These are phyloP conservation scores for Brenthis ino DNA, from an alignment of 2,888 invertebrate species.

Conservation along the genomic window DNA sequence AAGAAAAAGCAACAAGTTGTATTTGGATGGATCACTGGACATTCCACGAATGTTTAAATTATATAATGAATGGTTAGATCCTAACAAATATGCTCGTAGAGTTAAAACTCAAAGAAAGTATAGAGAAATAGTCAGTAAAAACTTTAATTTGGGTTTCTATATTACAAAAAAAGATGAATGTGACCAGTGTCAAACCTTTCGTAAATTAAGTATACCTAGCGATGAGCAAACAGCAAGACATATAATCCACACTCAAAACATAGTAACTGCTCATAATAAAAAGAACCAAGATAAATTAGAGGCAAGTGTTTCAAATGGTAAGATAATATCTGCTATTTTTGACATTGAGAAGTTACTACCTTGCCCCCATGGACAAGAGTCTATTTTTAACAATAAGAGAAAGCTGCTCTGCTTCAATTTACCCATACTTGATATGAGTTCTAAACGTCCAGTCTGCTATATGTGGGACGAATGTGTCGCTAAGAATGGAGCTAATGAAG, in stretches of 20 bases:
- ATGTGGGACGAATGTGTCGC: slow-evolving; percentile 17
- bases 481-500: slow-evolving; percentile 9
- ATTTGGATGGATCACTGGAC: slow-evolving; percentile 14
- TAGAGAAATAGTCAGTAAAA: slow-evolving; percentile 2
- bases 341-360: slow-evolving; percentile 16
- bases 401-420: slow-evolving; percentile 14
- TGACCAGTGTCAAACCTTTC: slow-evolving; percentile 12
- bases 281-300: slow-evolving; percentile 17
- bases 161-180: slow-evolving; percentile 2
- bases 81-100: slow-evolving; percentile 14
- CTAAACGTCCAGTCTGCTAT: slow-evolving; percentile 9
- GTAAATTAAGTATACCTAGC: slow-evolving; percentile 7
- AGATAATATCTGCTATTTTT: slow-evolving; percentile 12
- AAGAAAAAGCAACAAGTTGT: slow-evolving; percentile 2
- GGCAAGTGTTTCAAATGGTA: slow-evolving; percentile 12
- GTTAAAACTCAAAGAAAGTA: slow-evolving; percentile 9
- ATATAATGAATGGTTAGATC: slow-evolving; percentile 15
- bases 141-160: slow-evolving; percentile 16
- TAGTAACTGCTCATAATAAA: slow-evolving; percentile 12
- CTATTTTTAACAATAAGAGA: slow-evolving; percentile 8
- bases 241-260: slow-evolving; percentile 15
- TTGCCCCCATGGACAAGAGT: slow-evolving; percentile 8
- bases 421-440: slow-evolving; percentile 12
- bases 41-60: slow-evolving; percentile 14
- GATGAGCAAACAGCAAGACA: slow-evolving; percentile 14